Base-by-base conservation (phyloP, 2,113 vertebrate species). In the Dipodomys merriami region DNA sequence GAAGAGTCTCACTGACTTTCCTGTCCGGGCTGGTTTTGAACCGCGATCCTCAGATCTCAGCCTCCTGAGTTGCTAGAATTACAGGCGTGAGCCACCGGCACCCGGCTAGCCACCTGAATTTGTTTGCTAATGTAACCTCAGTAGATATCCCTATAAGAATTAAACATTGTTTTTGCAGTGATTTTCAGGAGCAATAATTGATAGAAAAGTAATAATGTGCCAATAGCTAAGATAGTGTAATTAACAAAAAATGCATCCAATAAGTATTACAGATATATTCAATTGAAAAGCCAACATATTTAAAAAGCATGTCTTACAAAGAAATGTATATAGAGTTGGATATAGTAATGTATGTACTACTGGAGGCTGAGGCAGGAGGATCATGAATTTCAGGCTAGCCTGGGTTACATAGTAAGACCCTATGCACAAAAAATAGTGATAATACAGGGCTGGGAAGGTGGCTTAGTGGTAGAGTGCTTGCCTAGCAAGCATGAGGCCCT, bases 61-160 rank as follows among this genome's bases (percentile, higher is more conserved):
- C 39, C 39, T 39, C 39, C 39, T 39, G 39, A 39, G 39, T 39
- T 4, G 39, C 39, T 39, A 39, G 39, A 3, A 39, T 39, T 39
- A 39, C 39, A 39, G 39, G 39, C 39, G 39, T 39, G 39, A 39
- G 39, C 39, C 39, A 39, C 3, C 39, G 39, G 39, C 39, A 5
- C 39, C 39, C 6, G 5, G 39, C 39, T 39, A 72, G n/a, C 93
- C 72, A 94, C 69, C 77, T 95, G 77, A 77, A 79, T 79, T 96
- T 93, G 72, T 94, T 97, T 96, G 86, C 84, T 83, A 96, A 96
- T 95, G 83, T 19, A 91, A 89, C 80, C 10, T 88, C 44, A 94
- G 65, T 82, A 82, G 60, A 82, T 53, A 23, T 25, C 82, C 84
- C 73, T 83, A 68, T 30, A 80, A 95, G 79, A 91, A 29, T 81